A percentile compares a stretch with the other conserved stretches of the same genome.
Conservation (phyloP, 2,113 vertebrate species). For the Seriola quinqueradiata region DNA sequence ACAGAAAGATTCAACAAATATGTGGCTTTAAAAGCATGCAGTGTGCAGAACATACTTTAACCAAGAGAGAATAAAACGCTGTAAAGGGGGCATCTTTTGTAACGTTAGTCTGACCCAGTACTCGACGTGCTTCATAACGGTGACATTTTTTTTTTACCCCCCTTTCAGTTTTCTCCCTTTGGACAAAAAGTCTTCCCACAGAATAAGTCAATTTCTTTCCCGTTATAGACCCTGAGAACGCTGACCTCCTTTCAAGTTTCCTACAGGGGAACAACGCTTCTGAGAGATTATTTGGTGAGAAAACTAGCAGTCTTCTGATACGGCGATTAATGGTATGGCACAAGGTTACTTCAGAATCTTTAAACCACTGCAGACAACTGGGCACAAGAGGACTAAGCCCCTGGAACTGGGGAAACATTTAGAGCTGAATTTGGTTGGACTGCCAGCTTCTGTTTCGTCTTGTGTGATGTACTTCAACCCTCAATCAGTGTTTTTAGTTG, state of each 20-base stretch:
- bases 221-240: slow-evolving; percentile 62
- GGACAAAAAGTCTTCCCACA: slow-evolving; percentile 42
- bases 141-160: slow-evolving; percentile 2
- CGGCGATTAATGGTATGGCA: slow-evolving; percentile 33
- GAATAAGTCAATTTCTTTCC: slow-evolving; percentile 49
- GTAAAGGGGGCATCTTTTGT: slow-evolving; percentile 10
- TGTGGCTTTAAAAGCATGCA: slow-evolving; percentile 33
- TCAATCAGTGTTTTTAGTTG: slow-evolving; percentile 24
- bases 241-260: slow-evolving; percentile 48
- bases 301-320: slow-evolving; percentile 23
- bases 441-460: neutral
- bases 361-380: neutral
- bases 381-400: neutral
- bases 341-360: slow-evolving; percentile 29
- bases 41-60: neutral
- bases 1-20: neutral
- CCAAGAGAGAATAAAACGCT: slow-evolving; percentile 9
- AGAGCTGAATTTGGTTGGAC: neutral
- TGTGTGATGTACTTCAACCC: slow-evolving; percentile 10
- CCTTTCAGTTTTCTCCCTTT: slow-evolving; percentile 36
- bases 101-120: slow-evolving; percentile 2
- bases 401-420: neutral
- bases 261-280: neutral
- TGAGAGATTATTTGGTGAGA: slow-evolving; percentile 15
- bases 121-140: neutral